Evolutionary conservation across 2,113 vertebrate species (phyloP), one percentile per base, ranked within the genome.

Genomic region (Gambusia holbrooki): DNA sequence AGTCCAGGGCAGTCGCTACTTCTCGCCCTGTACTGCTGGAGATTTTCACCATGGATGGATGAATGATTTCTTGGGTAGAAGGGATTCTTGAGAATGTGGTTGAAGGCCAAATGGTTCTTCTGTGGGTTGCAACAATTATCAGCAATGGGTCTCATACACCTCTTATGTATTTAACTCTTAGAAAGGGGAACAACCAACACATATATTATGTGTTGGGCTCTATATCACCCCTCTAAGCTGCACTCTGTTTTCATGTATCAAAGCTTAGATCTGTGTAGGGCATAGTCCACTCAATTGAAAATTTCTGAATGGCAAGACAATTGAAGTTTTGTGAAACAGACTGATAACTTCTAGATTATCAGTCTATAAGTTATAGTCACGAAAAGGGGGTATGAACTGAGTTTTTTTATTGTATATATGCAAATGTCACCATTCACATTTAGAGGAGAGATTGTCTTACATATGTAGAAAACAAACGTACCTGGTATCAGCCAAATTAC

Each of bases 301-400:
- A 58, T 58, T 58, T 54, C 22, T 54, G 51, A 54, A 2, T 10
- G 22, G 51, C 22, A 8, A 54, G 51, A 25, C 8, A 54, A 25
- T 25, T 9, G 15, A 22, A 19, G 51, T 54, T 25, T 10, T n/a
- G 22, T 54, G 22, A 54, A 25, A 22, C 3, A 68, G 48, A 58
- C 62, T 83, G 79, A 84, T 54, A 79, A 75, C 40, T 82, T 62
- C 51, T 66, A 82, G 58, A 70, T 69, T 27, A 27, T 27, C 27
- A 27, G 27, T 27, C 27, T 27, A 27, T 27, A 27, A 27, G 27
- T 27, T 27, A 27, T 15, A 14, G 40, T 42, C 40, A 42, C 15
- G 40, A 42, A 15, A 13, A 14, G 14, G 13, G 14, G 14, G 14
- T 13, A 42, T 42, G 15, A 42, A 15, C 40, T 13, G 3, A 14